These are phyloP conservation scores for Ormia ochracea DNA, from an alignment of 2,888 invertebrate genomes.

Conservation along the genomic window DNA sequence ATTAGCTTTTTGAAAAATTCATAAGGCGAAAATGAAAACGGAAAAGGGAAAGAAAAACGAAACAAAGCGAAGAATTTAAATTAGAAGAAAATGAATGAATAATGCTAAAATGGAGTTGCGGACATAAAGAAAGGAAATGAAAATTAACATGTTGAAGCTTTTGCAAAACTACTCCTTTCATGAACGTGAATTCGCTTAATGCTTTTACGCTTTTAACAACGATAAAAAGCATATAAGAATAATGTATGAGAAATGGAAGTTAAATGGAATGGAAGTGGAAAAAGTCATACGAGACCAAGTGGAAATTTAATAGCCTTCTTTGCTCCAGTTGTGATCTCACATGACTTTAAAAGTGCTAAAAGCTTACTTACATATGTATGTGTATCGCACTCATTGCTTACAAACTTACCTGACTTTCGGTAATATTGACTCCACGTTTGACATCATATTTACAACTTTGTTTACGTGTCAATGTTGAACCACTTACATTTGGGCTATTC, in stretches of 20 bases:
- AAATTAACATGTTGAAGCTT: too few species aligned
- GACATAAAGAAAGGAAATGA: too few species aligned
- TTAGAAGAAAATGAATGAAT: too few species aligned
- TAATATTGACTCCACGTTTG: slow-evolving; percentile 76
- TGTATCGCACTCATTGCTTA: background rate
- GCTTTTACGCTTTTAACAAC: background rate
- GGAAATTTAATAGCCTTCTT: background rate
- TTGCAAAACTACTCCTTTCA: too few species aligned
- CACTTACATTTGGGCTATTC: slow-evolving; percentile 56
- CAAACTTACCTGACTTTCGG: slow-evolving; percentile 76
- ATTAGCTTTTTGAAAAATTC: too few species aligned
- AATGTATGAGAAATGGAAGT: background rate
- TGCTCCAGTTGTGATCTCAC: background rate
- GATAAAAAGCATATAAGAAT: background rate
- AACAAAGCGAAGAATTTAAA: too few species aligned
- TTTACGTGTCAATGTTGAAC: slow-evolving; percentile 73
- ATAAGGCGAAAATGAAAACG: too few species aligned
- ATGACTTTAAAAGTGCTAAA: background rate
- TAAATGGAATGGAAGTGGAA: background rate
- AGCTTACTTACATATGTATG: background rate
- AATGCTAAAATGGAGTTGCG: too few species aligned
- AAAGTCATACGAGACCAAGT: slow-evolving; percentile 8
- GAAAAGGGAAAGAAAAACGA: too few species aligned
- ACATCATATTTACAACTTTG: slow-evolving; percentile 77
- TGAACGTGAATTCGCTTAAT: background rate